Percentiles rank a stretch among this genome's conserved stretches.
Evolutionary conservation across 2,113 vertebrate genomes (phyloP).

Genomic region (Coryphaenoides rupestris): DNA sequence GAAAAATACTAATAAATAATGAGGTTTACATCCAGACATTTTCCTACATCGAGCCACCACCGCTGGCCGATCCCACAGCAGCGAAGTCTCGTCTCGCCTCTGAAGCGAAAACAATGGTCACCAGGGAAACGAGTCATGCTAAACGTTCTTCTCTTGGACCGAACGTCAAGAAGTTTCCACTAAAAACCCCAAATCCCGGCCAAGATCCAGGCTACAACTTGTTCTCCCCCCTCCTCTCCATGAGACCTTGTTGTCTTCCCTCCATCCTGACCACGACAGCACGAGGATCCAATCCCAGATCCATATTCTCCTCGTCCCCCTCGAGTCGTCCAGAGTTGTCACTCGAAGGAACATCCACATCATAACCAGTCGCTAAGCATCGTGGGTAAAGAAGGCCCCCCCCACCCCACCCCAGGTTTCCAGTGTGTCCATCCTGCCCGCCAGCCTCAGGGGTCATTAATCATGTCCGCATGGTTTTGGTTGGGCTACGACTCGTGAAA

Average conservation of each 20-base stretch:
- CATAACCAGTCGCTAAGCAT: background rate
- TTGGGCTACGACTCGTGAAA: conserved; percentile 27
- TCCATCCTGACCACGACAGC: too few relatives aligned
- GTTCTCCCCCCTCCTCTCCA: background rate
- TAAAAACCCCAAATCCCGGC: too few relatives aligned
- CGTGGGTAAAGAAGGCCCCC: background rate
- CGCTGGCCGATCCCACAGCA: too few relatives aligned
- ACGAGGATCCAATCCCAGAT: too few relatives aligned
- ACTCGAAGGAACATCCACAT: background rate
- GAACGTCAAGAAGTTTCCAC: too few relatives aligned
- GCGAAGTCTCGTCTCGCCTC: too few relatives aligned
- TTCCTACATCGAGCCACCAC: too few relatives aligned
- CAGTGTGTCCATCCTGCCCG: conserved; percentile 6
- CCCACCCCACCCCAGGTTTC: conserved; percentile 4
- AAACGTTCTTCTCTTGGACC: too few relatives aligned
- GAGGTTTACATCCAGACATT: background rate
- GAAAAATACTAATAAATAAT: too few relatives aligned
- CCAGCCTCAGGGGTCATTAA: conserved; percentile 18
- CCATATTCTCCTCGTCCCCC: background rate
- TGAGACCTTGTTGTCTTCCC: too few relatives aligned
- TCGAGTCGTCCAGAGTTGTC: conserved; percentile 6
- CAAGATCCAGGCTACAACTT: background rate
- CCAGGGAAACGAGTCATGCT: too few relatives aligned
- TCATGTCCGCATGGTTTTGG: conserved; percentile 23
- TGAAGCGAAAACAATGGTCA: too few relatives aligned